Conservation (phyloP, 2,888 invertebrate genomes). For the Amiota minor region DNA sequence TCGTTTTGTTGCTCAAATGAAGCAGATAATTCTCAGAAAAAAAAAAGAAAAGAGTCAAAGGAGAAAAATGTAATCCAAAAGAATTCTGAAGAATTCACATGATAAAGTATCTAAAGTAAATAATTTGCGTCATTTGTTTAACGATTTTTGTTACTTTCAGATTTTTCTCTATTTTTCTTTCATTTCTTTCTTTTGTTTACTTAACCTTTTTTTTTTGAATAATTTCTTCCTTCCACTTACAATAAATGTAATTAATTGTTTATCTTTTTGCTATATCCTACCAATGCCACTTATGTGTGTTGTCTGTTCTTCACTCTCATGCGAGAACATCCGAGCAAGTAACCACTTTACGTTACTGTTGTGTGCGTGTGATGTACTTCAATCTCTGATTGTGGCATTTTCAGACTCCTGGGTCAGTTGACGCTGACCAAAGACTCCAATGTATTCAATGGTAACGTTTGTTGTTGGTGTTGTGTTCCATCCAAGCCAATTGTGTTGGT, state of each 20-base stretch:
- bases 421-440: constrained; percentile 70
- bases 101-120: constrained; percentile 23
- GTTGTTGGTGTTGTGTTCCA: constrained; percentile 41
- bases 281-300: background rate
- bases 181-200: background rate
- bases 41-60: background rate
- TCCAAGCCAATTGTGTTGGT: constrained; percentile 49
- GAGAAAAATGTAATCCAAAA: background rate
- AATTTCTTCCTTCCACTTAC: constrained; percentile 2
- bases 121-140: constrained; percentile 27
- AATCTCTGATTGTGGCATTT: constrained; percentile 35
- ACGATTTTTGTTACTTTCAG: background rate
- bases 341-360: constrained; percentile 20
- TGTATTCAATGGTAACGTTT: constrained; percentile 33
- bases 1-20: background rate
- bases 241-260: constrained; percentile 29
- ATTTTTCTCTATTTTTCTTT: background rate
- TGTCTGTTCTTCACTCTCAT: no score
- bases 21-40: background rate
- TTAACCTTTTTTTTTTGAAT: background rate
- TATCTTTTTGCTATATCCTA: constrained; percentile 5
- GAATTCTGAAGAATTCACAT: background rate
- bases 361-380: constrained; percentile 34
- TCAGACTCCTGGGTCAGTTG: constrained; percentile 65
- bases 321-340: no score